phyloP scores from a whole-genome alignment of 1,140 invertebrate genomes.

The Cyclargus thomasi region DNA sequence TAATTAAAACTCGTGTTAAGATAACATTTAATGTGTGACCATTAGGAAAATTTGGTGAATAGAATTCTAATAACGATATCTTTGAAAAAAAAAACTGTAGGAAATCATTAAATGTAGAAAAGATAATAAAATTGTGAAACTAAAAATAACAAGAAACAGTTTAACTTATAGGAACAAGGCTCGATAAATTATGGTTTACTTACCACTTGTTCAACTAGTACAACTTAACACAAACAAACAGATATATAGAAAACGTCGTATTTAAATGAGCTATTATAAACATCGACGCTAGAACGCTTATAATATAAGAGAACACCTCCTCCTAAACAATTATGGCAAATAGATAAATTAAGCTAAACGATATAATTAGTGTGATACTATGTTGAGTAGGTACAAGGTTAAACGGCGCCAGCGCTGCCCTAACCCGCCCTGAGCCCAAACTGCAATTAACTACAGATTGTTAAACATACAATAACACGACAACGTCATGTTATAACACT shows the following conservation, averaged over 20 bases:
- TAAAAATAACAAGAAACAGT: neutral
- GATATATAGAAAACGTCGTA: too few relatives aligned
- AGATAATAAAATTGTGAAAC: neutral
- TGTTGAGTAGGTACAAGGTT: slow-evolving; percentile 30
- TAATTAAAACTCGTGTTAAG: slow-evolving; percentile 9
- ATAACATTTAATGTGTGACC: neutral
- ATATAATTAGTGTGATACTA: too few relatives aligned
- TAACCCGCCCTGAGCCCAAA: slow-evolving; percentile 18
- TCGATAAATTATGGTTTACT: too few relatives aligned
- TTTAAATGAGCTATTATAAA: too few relatives aligned
- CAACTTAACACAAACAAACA: too few relatives aligned
- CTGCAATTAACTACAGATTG: slow-evolving; percentile 19
- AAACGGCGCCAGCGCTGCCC: slow-evolving; percentile 39
- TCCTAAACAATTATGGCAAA: neutral
- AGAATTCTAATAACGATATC: neutral
- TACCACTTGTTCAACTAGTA: too few relatives aligned
- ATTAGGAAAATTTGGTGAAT: neutral
- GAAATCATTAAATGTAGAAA: neutral
- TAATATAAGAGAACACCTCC: too few relatives aligned
- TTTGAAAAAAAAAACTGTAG: neutral
- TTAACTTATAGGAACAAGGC: too few relatives aligned
- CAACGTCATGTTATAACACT: too few relatives aligned
- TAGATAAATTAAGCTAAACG: neutral
- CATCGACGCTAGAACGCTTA: too few relatives aligned
- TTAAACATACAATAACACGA: slow-evolving; percentile 18